Conservation (phyloP, 2,888 invertebrate genomes). For the Dolichopus griseipennis region DNA sequence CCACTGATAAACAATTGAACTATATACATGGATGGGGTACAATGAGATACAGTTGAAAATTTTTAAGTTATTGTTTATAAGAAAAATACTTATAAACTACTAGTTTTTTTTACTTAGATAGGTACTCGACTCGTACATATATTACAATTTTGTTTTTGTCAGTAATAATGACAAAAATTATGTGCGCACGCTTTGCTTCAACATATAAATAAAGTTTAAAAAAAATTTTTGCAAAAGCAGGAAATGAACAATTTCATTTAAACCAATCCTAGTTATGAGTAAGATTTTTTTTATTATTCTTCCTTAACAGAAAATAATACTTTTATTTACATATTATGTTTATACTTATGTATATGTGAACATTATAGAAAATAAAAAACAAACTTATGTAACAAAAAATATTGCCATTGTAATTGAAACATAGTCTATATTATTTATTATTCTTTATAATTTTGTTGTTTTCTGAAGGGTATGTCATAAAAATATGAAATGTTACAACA, state of each 20-base stretch:
- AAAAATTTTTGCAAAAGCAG: not conserved
- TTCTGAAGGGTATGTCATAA: not conserved
- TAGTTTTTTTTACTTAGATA: too few species aligned
- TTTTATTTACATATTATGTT: not conserved
- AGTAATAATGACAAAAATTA: not conserved
- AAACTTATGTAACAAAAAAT: not conserved
- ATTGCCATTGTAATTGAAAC: slow-evolving; percentile 1
- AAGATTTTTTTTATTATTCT: not conserved
- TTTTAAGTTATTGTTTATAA: too few species aligned
- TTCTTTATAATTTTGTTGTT: not conserved
- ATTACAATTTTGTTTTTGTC: not conserved
- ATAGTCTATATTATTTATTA: not conserved
- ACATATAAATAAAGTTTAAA: not conserved
- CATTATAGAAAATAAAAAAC: too few species aligned
- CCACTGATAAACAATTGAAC: too few species aligned
- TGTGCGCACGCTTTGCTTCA: not conserved
- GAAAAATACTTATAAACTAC: too few species aligned
- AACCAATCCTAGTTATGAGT: not conserved
- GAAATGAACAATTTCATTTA: not conserved
- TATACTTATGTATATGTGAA: not conserved
- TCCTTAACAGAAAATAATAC: too few species aligned
- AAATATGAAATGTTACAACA: not conserved
- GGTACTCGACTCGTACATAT: too few species aligned
- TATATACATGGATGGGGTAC: too few species aligned
- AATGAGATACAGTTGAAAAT: too few species aligned